Conservation (phyloP, 2,888 invertebrate genomes). For the Emmelina monodactyla region DNA sequence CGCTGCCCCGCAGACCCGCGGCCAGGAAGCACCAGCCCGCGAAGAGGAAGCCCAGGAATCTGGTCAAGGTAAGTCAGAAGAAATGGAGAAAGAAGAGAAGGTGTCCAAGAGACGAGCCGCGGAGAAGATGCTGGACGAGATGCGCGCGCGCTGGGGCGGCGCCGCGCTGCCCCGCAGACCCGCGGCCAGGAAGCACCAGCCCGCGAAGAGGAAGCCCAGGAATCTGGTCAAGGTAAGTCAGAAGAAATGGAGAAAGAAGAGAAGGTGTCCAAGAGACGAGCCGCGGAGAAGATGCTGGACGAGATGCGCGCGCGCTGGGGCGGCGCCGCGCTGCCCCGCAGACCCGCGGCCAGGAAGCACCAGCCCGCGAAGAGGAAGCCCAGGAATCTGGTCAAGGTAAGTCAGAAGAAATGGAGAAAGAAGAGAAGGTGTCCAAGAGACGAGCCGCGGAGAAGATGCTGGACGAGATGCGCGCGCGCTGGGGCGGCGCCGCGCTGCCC, state of each 20-base stretch:
- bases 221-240: constrained; percentile 85
- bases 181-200: no score
- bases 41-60: constrained; percentile 88
- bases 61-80: constrained; percentile 84
- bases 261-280: constrained; percentile 89
- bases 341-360: no score
- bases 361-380: constrained; percentile 93
- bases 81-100: constrained; percentile 86
- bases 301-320: constrained; percentile 85
- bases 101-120: constrained; percentile 92
- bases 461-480: constrained; percentile 82
- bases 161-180: constrained; percentile 57
- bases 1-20: constrained; percentile 44
- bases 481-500: constrained; percentile 70
- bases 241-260: constrained; percentile 85
- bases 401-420: constrained; percentile 76
- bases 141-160: constrained; percentile 81
- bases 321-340: constrained; percentile 62
- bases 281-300: constrained; percentile 93
- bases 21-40: no score
- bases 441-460: constrained; percentile 94
- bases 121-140: constrained; percentile 89
- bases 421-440: constrained; percentile 92
- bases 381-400: constrained; percentile 85
- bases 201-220: constrained; percentile 88